A percentile compares a stretch with the other conserved stretches of the same genome.
Evolutionary conservation across 2,888 invertebrate species (phyloP).

Genomic region (Lasioglossum figueresi): DNA sequence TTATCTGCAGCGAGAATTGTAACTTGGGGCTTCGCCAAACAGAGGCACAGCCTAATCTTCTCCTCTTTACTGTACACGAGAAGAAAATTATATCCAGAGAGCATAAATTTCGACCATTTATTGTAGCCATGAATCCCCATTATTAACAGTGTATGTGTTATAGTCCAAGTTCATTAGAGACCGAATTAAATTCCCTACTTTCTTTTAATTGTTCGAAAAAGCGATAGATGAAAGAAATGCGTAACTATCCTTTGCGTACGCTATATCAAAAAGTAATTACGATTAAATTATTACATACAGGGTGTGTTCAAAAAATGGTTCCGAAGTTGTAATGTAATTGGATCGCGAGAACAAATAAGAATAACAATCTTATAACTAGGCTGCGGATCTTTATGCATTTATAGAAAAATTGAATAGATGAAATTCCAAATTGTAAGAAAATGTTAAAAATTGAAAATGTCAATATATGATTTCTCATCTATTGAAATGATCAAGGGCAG

Average conservation of each 20-base stretch:
- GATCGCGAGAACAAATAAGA: not conserved
- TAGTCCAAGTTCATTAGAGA: not conserved
- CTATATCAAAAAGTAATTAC: not conserved
- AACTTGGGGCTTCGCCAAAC: constrained; percentile 37
- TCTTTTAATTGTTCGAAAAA: not conserved
- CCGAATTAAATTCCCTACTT: not conserved
- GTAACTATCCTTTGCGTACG: not conserved
- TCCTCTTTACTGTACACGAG: constrained; percentile 24
- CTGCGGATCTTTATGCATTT: no score
- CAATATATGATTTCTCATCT: no score
- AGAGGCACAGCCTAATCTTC: constrained; percentile 28
- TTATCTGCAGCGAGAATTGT: constrained; percentile 13
- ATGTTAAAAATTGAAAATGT: no score
- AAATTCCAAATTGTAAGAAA: no score
- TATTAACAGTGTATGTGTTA: not conserved
- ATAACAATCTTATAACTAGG: not conserved
- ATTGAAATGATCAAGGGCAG: no score
- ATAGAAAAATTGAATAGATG: no score
- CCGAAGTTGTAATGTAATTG: not conserved
- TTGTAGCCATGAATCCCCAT: not conserved
- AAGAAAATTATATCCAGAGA: not conserved
- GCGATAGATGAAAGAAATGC: not conserved
- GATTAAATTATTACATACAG: not conserved
- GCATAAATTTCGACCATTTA: constrained; percentile 9
- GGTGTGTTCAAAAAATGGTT: not conserved